phyloP scores from a whole-genome alignment of 2,113 vertebrate species.

The Dicaeum eximium region DNA sequence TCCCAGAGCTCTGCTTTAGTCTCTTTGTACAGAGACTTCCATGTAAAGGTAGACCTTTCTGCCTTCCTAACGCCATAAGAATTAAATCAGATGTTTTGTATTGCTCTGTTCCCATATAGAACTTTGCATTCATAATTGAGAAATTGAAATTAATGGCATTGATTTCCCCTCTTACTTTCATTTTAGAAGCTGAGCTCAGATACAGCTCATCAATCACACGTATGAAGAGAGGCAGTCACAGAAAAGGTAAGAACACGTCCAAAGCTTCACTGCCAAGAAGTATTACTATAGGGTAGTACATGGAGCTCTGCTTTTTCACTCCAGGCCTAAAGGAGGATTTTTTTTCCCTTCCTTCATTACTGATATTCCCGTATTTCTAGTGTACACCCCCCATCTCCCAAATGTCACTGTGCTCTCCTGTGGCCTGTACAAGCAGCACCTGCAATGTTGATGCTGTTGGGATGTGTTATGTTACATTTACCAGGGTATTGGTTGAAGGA shows the following conservation, averaged over 20 bases:
- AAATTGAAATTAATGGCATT: not conserved
- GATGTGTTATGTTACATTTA: not conserved
- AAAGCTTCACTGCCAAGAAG: not conserved
- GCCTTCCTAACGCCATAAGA: not conserved
- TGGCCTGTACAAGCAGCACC: not conserved
- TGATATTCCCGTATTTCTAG: not conserved
- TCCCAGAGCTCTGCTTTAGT: not conserved
- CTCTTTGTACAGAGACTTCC: not conserved
- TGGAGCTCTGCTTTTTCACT: not conserved
- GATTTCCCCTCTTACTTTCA: not conserved
- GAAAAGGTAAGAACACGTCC: not conserved
- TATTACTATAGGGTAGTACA: not conserved
- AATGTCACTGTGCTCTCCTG: not conserved
- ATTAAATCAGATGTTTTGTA: not conserved
- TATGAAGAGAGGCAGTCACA: not conserved
- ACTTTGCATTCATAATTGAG: not conserved
- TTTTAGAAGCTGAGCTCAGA: not conserved
- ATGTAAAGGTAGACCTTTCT: not conserved
- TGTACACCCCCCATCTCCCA: not conserved
- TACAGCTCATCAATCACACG: not conserved
- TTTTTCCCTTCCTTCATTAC: not conserved
- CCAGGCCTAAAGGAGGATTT: not conserved
- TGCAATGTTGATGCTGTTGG: not conserved
- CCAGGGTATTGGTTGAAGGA: rapidly evolving
- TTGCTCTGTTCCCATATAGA: not conserved